Conservation (phyloP, 2,888 invertebrate genomes). For the Xestia c-nigrum region DNA sequence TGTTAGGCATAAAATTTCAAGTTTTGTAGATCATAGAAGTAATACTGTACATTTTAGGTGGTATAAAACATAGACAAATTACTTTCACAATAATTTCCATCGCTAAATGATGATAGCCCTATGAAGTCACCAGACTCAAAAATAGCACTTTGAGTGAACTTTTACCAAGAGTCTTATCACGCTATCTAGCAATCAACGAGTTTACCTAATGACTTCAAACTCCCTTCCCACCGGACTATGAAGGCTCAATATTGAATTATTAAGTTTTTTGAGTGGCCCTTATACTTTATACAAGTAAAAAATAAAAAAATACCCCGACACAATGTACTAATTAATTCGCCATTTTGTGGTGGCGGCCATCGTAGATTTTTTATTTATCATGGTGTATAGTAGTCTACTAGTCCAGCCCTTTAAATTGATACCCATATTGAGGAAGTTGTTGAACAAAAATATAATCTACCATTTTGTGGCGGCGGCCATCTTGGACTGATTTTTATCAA, state of each 20-base stretch:
- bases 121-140: constrained; percentile 39
- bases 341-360: too few species aligned
- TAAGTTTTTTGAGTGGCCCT: constrained; percentile 17
- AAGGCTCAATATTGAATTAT: constrained; percentile 24
- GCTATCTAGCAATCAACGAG: constrained; percentile 58
- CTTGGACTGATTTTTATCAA: too few species aligned
- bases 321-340: too few species aligned
- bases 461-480: too few species aligned
- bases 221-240: not conserved
- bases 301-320: too few species aligned
- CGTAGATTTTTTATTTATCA: too few species aligned
- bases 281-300: too few species aligned
- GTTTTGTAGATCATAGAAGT: not conserved
- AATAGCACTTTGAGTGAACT: constrained; percentile 39
- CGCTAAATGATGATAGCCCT: not conserved
- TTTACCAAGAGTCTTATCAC: constrained; percentile 41
- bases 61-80: not conserved
- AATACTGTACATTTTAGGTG: not conserved
- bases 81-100: not conserved
- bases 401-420: too few species aligned
- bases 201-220: constrained; percentile 49
- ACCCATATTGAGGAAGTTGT: too few species aligned
- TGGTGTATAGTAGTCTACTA: too few species aligned
- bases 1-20: constrained; percentile 8
- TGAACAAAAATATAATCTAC: too few species aligned